Conservation (phyloP, 2,113 vertebrate genomes). For the Amphiprion percula region DNA sequence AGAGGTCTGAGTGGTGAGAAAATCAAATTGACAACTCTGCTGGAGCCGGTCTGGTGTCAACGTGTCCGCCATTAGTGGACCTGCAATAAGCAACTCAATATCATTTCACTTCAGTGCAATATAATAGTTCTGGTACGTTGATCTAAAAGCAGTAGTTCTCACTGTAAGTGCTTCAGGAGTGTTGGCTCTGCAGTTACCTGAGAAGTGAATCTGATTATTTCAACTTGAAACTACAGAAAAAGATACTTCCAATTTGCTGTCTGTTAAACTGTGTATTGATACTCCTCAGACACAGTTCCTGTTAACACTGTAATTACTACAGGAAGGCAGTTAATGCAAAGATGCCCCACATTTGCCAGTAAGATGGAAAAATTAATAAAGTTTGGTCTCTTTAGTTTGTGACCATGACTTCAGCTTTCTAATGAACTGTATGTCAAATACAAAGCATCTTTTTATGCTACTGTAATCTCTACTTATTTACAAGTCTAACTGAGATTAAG, state of each 20-base stretch:
- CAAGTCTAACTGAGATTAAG: not conserved
- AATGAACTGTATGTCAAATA: not conserved
- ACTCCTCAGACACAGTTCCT: conserved; percentile 14
- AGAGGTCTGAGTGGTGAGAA: conserved; percentile 41
- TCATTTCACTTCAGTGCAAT: conserved; percentile 63
- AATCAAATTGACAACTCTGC: conserved; percentile 66
- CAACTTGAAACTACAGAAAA: conserved; percentile 26
- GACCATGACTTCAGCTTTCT: not conserved
- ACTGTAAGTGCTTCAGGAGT: conserved; percentile 47
- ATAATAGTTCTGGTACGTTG: conserved; percentile 45
- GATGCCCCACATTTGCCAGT: not conserved
- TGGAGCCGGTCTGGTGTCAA: conserved; percentile 44
- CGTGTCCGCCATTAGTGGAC: conserved; percentile 52
- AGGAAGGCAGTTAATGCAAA: conserved; percentile 5
- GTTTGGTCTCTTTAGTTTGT: not conserved
- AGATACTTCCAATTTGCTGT: conserved; percentile 17
- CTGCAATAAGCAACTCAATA: conserved; percentile 72
- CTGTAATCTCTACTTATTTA: not conserved
- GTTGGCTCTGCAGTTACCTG: conserved; percentile 43
- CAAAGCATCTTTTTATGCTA: not conserved
- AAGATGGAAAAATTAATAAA: not conserved
- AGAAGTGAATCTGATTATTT: conserved; percentile 56
- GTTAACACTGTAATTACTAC: not conserved
- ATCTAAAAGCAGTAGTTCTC: conserved; percentile 52
- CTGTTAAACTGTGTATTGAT: conserved; percentile 12